Conservation (phyloP, 30 jellyfish, hydroid and myxozoan species). For the Sanderia malayensis region DNA sequence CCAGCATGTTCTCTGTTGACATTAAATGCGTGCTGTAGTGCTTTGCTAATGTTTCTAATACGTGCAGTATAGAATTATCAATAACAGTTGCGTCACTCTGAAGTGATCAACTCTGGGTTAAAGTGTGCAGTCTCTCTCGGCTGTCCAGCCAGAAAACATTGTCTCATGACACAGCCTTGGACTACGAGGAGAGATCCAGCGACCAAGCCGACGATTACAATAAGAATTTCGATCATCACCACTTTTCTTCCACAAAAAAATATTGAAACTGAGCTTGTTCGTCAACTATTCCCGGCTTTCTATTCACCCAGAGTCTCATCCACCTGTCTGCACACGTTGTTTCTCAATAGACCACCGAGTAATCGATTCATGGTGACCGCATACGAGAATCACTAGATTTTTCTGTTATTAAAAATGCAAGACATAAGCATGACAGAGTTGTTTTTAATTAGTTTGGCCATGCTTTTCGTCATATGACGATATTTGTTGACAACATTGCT, state of each 20-base stretch:
- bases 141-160: slow-evolving; percentile 88
- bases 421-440: background rate
- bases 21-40: slow-evolving; percentile 10
- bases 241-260: slow-evolving; percentile 33
- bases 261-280: background rate
- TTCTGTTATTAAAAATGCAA: slow-evolving; percentile 56
- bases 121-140: slow-evolving; percentile 87
- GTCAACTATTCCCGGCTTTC: no score
- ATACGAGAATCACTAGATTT: slow-evolving; percentile 2
- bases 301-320: no score
- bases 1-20: slow-evolving; percentile 52
- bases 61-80: no score
- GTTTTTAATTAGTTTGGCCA: background rate
- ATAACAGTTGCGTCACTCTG: no score
- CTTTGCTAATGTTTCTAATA: no score
- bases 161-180: slow-evolving; percentile 87
- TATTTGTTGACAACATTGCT: no score
- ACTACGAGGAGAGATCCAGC: slow-evolving; percentile 94
- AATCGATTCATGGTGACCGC: slow-evolving; percentile 65
- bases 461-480: background rate
- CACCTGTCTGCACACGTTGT: no score
- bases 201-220: slow-evolving; percentile 80
- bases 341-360: no score
- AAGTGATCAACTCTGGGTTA: slow-evolving; percentile 42
- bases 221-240: slow-evolving; percentile 84